Conservation (phyloP, 2,797 vertebrate species). For the Passerculus sandwichensis region DNA sequence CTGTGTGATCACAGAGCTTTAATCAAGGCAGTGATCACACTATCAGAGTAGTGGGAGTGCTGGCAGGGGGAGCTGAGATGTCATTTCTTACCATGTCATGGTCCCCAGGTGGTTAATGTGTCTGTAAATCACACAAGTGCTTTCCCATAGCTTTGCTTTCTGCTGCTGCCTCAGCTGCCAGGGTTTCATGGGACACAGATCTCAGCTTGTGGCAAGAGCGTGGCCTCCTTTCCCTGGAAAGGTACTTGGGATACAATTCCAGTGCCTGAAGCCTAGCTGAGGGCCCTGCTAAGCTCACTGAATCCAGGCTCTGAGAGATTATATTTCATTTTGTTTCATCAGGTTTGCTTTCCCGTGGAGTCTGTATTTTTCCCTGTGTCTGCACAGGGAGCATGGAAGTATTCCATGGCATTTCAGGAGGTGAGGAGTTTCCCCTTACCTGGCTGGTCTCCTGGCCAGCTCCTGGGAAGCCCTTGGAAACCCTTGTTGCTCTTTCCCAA, state of each 20-base stretch:
- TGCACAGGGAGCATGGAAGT: no score
- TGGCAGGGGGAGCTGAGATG: not conserved
- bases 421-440: not conserved
- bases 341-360: not conserved
- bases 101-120: constrained; percentile 1
- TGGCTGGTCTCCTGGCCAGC: not conserved
- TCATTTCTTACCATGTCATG: not conserved
- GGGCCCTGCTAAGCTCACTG: not conserved
- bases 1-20: not conserved
- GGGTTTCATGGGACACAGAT: not conserved
- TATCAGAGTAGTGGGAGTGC: not conserved
- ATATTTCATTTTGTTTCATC: not conserved
- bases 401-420: not conserved
- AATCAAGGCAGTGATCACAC: not conserved
- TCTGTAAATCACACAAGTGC: constrained; percentile 14
- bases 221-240: not conserved
- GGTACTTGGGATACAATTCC: not conserved
- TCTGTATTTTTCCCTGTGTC: not conserved
- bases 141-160: constrained; percentile 8
- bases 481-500: not conserved
- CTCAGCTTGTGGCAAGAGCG: not conserved
- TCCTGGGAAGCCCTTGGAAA: not conserved
- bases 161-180: not conserved
- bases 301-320: not conserved
- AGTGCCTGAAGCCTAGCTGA: not conserved